These are phyloP conservation scores for Sussaba pulchella DNA, from an alignment of 2,888 invertebrate species.

Conservation along the genomic window DNA sequence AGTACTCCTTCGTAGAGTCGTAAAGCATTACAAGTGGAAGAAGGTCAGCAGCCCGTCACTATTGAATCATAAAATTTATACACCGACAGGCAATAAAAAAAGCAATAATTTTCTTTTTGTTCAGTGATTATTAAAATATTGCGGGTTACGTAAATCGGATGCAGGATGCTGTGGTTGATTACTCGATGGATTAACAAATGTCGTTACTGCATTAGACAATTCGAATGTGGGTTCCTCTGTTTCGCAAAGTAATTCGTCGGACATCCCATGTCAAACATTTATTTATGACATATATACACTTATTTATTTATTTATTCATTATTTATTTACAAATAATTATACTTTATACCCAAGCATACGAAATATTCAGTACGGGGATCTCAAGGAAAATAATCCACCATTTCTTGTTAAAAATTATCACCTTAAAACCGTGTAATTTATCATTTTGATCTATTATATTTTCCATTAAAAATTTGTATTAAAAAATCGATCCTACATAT, in stretches of 20 bases:
- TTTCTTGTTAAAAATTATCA: too few species aligned
- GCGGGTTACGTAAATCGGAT: background rate
- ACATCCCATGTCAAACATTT: too few species aligned
- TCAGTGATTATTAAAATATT: background rate
- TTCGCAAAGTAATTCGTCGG: background rate
- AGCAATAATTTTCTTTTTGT: background rate
- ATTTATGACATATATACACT: too few species aligned
- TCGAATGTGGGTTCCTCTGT: constrained; percentile 47
- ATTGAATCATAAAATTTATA: background rate
- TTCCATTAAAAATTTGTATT: too few species aligned
- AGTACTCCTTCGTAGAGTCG: constrained; percentile 89
- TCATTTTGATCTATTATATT: too few species aligned
- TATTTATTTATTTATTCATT: too few species aligned
- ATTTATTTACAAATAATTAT: too few species aligned
- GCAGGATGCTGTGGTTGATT: background rate
- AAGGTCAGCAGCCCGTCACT: constrained; percentile 85
- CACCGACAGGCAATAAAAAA: background rate
- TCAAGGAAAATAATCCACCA: too few species aligned
- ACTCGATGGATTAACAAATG: background rate
- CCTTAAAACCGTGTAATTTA: too few species aligned
- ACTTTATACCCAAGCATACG: too few species aligned
- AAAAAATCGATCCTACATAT: too few species aligned
- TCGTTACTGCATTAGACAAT: background rate
- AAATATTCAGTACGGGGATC: too few species aligned
- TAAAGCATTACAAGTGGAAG: constrained; percentile 91